A percentile compares a stretch with the other conserved stretches of the same genome.
Conservation (phyloP, 2,797 vertebrate genomes). For the Esox masquinongy region DNA sequence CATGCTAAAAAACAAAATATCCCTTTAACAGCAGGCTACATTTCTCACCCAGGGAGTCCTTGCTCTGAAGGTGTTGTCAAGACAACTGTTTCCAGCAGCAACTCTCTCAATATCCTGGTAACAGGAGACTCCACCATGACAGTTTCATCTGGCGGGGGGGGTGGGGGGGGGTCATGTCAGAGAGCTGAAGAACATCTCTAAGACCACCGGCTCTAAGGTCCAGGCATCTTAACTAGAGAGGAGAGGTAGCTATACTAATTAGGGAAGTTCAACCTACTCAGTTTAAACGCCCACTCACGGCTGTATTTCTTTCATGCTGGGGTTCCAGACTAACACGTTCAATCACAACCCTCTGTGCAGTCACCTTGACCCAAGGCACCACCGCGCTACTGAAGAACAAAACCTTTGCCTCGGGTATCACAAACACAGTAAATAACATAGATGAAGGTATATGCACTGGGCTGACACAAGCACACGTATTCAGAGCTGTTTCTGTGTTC, state of each 20-base stretch:
- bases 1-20: not conserved
- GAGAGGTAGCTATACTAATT: slow-evolving; percentile 10
- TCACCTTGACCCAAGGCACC: not conserved
- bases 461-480: not conserved
- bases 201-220: slow-evolving; percentile 52
- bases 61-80: slow-evolving; percentile 55
- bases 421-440: not conserved
- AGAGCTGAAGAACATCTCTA: slow-evolving; percentile 45
- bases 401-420: not conserved
- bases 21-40: slow-evolving; percentile 35
- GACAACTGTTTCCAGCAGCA: slow-evolving; percentile 38
- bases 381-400: not conserved
- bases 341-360: not conserved
- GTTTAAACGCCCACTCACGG: not conserved
- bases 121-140: slow-evolving; percentile 29
- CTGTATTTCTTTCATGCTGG: not conserved
- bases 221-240: slow-evolving; percentile 51
- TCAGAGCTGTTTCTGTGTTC: not conserved
- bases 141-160: slow-evolving; percentile 54
- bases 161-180: slow-evolving; percentile 25
- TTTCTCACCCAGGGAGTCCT: slow-evolving; percentile 64
- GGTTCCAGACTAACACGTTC: not conserved
- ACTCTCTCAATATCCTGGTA: slow-evolving; percentile 28
- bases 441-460: not conserved
- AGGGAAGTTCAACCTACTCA: not conserved